These are phyloP conservation scores for Pseudorasbora parva DNA, from an alignment of 2,113 vertebrate genomes.

Conservation along the genomic window DNA sequence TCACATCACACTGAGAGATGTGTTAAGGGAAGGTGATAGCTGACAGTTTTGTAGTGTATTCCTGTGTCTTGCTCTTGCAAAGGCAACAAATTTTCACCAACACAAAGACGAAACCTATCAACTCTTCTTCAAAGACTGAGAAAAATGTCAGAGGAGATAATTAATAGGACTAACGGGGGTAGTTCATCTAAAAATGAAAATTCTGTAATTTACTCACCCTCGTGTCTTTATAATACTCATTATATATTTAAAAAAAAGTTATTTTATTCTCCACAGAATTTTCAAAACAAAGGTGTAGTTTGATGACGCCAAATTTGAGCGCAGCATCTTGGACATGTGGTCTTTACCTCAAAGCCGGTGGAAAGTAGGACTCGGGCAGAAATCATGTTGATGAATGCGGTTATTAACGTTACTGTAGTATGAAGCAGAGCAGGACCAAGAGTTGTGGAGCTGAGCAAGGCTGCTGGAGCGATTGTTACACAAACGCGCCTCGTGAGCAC, in stretches of 20 bases:
- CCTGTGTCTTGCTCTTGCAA: background rate
- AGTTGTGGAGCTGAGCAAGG: no score
- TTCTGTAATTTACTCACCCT: background rate
- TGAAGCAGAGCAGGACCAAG: no score
- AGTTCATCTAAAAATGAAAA: background rate
- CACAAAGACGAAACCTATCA: background rate
- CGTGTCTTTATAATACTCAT: background rate
- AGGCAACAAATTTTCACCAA: background rate
- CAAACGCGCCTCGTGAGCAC: no score
- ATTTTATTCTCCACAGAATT: background rate
- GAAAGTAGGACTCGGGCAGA: no score
- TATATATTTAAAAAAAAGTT: background rate
- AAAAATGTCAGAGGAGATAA: conserved; percentile 13
- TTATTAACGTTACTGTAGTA: no score
- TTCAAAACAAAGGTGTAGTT: no score
- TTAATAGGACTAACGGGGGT: background rate
- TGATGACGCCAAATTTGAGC: no score
- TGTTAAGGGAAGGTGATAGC: conserved; percentile 20
- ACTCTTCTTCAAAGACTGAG: background rate
- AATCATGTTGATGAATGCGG: no score
- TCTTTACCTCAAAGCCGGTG: no score
- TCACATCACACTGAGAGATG: conserved; percentile 4
- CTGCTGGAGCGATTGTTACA: no score
- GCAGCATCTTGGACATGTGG: no score
- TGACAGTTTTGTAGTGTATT: conserved; percentile 29